Evolutionary conservation across 2,888 invertebrate genomes (phyloP), one percentile per base, ranked within the genome.

Genomic region (Meteorus cinctellus): DNA sequence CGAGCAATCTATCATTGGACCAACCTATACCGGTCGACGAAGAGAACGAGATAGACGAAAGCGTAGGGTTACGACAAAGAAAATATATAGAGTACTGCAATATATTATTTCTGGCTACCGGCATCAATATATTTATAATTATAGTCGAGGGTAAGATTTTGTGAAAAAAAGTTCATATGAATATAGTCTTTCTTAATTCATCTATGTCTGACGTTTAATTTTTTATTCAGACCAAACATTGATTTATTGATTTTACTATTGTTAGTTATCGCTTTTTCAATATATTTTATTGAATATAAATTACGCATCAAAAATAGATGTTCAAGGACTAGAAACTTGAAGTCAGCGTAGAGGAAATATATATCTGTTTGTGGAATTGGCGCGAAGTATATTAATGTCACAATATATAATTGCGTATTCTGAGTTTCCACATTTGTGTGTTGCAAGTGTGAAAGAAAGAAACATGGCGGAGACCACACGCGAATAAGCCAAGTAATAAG

Each of bases 81-180:
- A 63, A 63, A 63, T 34, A 34, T 34, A 63, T 34, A 29, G 34
- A 63, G 31, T 69, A 55, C 55, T 62, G 74, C 74, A 67, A 51
- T 77, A 70, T 75, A 82, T 82, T 82, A 82, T 83, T 83, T 82
- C 78, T 81, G 79, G 77, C 81, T 70, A 71, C 77, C 66, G 75
- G 74, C 72, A 67, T 66, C 74, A 74, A 60, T 80, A 72, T 72
- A 82, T 82, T 80, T 81, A 81, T 81, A 79, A 77, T 78, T 71
- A 60, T 34, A n/a, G 68, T 59, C 70, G 71, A 68, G 72, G 66
- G 60, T 62, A 72, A 48, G 0, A 16, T 4, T 2, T n/a, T 16
- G 34, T 14, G n/a, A 27, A 27, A 60, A 60, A 29, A 60, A 8
- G 0, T 27, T 68, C 24, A 6, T 63, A 31, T 14, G n/a, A 34